Base-by-base conservation (phyloP, 2,113 vertebrate genomes). In the Oxyruncus cristatus region DNA sequence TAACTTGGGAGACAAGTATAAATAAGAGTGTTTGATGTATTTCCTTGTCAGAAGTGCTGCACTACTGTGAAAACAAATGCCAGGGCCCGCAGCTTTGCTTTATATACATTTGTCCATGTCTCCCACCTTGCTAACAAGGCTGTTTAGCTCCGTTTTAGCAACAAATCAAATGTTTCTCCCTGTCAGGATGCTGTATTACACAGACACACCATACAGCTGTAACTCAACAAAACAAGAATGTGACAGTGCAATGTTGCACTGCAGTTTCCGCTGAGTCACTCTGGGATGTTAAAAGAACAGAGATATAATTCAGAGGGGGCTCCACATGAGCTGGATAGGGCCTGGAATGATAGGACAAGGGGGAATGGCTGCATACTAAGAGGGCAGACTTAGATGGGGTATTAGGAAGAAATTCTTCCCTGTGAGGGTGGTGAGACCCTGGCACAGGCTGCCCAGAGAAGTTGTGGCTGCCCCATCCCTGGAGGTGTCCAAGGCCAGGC, bases 21-120 rank as follows among this genome's bases (percentile, higher is more conserved):
- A 95, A 74, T 33, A 63, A 77, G 23, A 35, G n/a, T 2, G 18
- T 61, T 83, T 39, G 20, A 30, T 24, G 46, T 27, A 72, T 44
- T 82, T 39, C 52, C 87, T 35, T 68, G 56, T 35, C 74, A 72
- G 35, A 71, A 49, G 17, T 2, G 13, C n/a, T 28, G 47, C 5
- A 2, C 12, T 3, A 55, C 44, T 1, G 2, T 0, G 0, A 59
- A 74, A 91, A 84, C 28, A 87, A 89, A 86, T 8, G 55, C 11
- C 33, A 24, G 42, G 4, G 49, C 63, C 70, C 2, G 0, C 17
- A 24, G 39, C 20, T 15, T 20, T 53, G 42, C 21, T 10, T 75
- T 65, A 33, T 5, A 17, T 5, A 44, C 4, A 0, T 37, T 4
- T 8, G 18, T 62, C 86, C 5, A 0, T 5, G n/a, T 32, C 21